Evolutionary conservation across 2,888 invertebrate species (phyloP), one percentile per base, ranked within the genome.

Genomic region (Digitonthophagus gazella): DNA sequence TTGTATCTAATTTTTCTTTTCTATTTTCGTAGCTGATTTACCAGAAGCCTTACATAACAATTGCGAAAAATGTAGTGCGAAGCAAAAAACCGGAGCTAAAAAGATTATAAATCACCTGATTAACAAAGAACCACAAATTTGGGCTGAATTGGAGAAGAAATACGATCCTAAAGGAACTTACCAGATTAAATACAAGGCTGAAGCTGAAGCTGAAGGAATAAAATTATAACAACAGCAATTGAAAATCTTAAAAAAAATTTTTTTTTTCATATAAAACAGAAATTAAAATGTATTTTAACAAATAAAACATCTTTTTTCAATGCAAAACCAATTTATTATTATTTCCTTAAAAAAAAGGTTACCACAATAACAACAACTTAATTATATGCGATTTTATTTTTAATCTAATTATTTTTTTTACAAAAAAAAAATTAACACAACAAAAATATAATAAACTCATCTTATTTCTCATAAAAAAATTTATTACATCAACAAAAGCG

Each of bases 31-130:
- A 90, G 89, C 83, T 18, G 82, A 85, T 0, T 84, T 93, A 0
- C 91, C 92, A 0, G 92, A 92, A 71, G 92, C 92, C 0, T 78
- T 91, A 64, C 81, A 86, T 72, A 88, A 85, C 2, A 88, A 87
- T 64, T 92, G 92, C 79, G 74, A 76, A 70, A 89, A 90, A 76
- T 92, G 92, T 77, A 89, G 86, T n/a, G n/a, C n/a, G n/a, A n/a
- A n/a, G n/a, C 28, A 44, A 44, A 44, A 44, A 11, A 11, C 28
- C 2, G 88, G 87, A 15, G 86, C 88, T 19, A 87, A 88, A 74
- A 88, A 84, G 71, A 87, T 91, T 8, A 86, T 91, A 54, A 85
- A 86, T 19, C 86, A 83, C 76, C 82, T 93, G 70, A 87, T 90
- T 72, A 85, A 90, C 69, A 84, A 90, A 28, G 88, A 90, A 75